Evolutionary conservation across 1,140 invertebrate genomes (phyloP).

Genomic region (Bactericera cockerelli): DNA sequence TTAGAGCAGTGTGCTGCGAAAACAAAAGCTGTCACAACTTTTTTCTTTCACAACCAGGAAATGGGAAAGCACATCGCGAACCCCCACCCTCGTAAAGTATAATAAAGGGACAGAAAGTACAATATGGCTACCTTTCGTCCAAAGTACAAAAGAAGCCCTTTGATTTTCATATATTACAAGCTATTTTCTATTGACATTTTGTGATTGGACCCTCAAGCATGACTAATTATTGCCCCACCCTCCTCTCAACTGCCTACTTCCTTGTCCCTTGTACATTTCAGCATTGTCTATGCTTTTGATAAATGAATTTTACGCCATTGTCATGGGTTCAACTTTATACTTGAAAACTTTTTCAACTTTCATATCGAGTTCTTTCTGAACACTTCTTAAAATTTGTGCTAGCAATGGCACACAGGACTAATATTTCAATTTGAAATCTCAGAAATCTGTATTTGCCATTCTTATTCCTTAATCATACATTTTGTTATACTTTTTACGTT

Average conservation of each 20-base stretch:
- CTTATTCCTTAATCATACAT: no score
- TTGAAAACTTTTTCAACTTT: no score
- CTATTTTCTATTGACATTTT: conserved; percentile 5
- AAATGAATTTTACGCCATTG: conserved; percentile 6
- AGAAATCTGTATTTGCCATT: no score
- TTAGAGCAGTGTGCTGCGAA: no score
- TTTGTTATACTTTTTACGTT: no score
- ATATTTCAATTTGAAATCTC: no score
- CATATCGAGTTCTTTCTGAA: no score
- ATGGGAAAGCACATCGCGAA: not conserved
- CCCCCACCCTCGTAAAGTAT: not conserved
- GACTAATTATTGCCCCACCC: conserved; percentile 8
- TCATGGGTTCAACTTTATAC: not conserved
- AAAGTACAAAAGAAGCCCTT: conserved; percentile 7
- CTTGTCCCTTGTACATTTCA: not conserved
- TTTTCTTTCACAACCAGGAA: no score
- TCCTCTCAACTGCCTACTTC: not conserved
- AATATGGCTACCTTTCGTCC: conserved; percentile 7
- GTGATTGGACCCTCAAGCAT: conserved; percentile 7
- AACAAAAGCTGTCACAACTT: no score
- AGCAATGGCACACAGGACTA: no score
- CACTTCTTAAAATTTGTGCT: no score
- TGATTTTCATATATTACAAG: conserved; percentile 8
- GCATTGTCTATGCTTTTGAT: conserved; percentile 3
- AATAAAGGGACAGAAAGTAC: conserved; percentile 5